Conservation (phyloP, 1,140 invertebrate species). For the Drosophila saltans region DNA sequence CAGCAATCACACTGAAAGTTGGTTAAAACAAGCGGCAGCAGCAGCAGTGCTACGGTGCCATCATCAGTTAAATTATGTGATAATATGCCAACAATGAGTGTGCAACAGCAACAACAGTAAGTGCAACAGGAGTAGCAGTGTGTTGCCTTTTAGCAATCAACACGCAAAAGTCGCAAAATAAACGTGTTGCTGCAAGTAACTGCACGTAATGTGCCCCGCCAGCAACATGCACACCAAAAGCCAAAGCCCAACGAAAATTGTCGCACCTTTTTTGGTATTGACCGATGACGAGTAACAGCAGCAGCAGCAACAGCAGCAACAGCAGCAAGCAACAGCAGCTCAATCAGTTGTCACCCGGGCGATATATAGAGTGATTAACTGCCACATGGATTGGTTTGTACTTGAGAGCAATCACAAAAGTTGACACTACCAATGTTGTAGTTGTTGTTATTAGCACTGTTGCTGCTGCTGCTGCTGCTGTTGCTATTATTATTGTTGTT, state of each 20-base stretch:
- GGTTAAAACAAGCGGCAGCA: constrained; percentile 44
- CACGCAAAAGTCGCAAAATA: constrained; percentile 76
- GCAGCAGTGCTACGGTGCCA: constrained; percentile 47
- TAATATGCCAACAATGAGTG: constrained; percentile 81
- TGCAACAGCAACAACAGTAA: constrained; percentile 56
- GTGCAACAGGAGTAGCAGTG: neutral
- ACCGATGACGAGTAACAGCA: constrained; percentile 39
- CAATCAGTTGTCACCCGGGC: constrained; percentile 77
- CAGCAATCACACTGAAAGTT: constrained; percentile 53
- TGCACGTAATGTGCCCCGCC: constrained; percentile 25
- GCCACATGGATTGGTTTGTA: constrained; percentile 61
- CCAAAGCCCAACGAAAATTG: constrained; percentile 65
- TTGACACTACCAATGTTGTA: constrained; percentile 15
- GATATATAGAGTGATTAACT: constrained; percentile 81
- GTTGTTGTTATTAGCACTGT: neutral
- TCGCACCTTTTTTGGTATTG: constrained; percentile 78
- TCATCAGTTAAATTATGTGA: constrained; percentile 81
- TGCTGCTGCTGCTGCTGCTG: neutral
- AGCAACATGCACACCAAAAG: constrained; percentile 47
- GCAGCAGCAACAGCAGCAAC: neutral
- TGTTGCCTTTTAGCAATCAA: constrained; percentile 67
- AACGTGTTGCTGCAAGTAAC: constrained; percentile 54
- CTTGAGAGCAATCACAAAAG: constrained; percentile 28
- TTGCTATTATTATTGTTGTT: constrained; percentile 27
- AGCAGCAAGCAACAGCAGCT: constrained; percentile 46